phyloP scores from a whole-genome alignment of 92 coral and sea anemone species.

The Epizoanthus ramosus region DNA sequence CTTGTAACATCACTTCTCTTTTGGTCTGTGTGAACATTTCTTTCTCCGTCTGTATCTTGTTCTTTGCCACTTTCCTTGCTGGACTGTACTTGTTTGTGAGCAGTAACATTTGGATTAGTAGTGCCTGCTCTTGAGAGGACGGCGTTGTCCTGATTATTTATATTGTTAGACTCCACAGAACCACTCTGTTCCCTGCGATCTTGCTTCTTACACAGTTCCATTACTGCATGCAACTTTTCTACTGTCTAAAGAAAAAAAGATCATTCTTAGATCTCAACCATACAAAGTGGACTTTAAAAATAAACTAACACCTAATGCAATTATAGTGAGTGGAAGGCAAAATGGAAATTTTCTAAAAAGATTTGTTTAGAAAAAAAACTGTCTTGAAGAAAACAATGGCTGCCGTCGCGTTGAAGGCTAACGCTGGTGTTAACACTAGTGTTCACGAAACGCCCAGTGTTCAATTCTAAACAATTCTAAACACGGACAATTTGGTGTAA shows the following conservation, averaged over 20 bases:
- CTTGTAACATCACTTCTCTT: neutral
- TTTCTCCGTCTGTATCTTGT: neutral
- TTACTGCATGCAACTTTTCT: neutral
- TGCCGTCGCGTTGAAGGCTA: too few species aligned
- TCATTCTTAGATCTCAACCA: too few species aligned
- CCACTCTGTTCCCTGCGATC: neutral
- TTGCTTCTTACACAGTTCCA: neutral
- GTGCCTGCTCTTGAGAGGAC: neutral
- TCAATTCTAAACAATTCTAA: too few species aligned
- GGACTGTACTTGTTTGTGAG: neutral
- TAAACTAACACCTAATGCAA: too few species aligned
- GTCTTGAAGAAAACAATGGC: too few species aligned
- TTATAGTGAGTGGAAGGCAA: too few species aligned
- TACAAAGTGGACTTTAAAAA: too few species aligned
- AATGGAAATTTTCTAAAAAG: too few species aligned
- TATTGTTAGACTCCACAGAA: neutral
- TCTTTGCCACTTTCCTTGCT: neutral
- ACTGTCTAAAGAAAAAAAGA: constrained; percentile 17
- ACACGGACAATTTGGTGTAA: too few species aligned
- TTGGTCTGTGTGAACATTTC: neutral
- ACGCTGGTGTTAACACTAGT: too few species aligned
- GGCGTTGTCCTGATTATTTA: neutral
- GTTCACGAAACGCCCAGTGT: too few species aligned
- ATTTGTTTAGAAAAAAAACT: too few species aligned
- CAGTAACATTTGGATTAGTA: neutral